Base-by-base conservation (phyloP, 2,113 vertebrate genomes). In the Hippoglossus stenolepis region DNA sequence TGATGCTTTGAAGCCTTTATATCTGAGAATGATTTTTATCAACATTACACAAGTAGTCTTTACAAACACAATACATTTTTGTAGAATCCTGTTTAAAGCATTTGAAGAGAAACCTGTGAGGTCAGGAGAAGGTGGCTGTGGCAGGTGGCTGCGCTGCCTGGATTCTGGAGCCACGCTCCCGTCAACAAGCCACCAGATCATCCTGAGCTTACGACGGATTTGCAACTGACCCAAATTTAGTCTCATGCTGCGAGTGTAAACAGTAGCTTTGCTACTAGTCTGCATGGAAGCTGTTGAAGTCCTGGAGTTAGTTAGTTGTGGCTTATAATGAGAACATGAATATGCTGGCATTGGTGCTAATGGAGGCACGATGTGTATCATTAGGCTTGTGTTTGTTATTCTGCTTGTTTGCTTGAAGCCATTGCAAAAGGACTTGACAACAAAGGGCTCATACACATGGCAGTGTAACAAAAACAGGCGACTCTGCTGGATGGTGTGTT, bases 201-300 rank as follows among this genome's bases (percentile, higher is more conserved):
- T 75, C 43, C 61, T 20, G 10, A 65, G 76, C 64, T 84, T 60
- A 75, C 65, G n/a, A 26, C 1, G 23, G 76, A 86, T 90, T 87
- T 85, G 59, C 81, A 81, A 65, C 53, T 77, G 78, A 88, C 86
- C 88, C 83, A 83, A 67, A 87, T 88, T 76, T 71, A 15, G 26
- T 45, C 56, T 26, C 20, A 66, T 9, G 23, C 26, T 31, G 28
- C 31, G 72, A 67, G 49, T 75, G 35, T 72, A 73, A 77, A 73
- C 51, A 61, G 47, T 20, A 63, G 56, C 70, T 63, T 65, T 76
- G 45, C 59, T 24, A 58, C 40, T 23, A 24, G 47, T 89, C 79
- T 70, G 38, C 15, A 38, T 24, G 40, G 53, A 14, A 57, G 40
- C 31, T 20, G 24, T 4, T 60, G 15, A 58, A 1, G 53, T 61